Base-by-base conservation (phyloP, 2,888 invertebrate genomes). In the Lypha dubia region DNA sequence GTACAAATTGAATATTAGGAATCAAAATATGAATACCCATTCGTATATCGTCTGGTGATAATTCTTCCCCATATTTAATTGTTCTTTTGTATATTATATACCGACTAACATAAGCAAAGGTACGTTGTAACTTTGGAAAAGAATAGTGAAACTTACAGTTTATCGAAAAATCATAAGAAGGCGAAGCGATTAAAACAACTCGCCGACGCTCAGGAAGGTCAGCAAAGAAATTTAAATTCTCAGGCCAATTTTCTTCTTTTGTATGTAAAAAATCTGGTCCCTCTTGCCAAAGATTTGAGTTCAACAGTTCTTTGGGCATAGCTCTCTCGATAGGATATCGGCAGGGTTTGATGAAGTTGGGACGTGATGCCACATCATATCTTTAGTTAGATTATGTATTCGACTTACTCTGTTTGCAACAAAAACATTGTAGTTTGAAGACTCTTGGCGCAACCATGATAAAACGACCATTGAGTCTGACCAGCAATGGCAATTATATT, bases 281-380 rank as follows among this genome's bases (percentile, higher is more conserved):
- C 20, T 67, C 11, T 17, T 76, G 60, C 65, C 63, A 76, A n/a
- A 79, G 11, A 13, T 67, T 73, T 5, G 73, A 77, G 13, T 62
- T 32, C 3, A 79, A 28, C 20, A 85, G 49, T 17, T 83, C 75
- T 22, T 65, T n/a, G 4, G 76, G 75, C 3, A 67, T 17, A 41
- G 68, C 51, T 7, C 83, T 35, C 83, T 41, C 11, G 79, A 76
- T n/a, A 73, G 74, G 56, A 77, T 70, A 63, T 28, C 80, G 3
- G 68, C 44, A 17, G 85, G 53, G 41, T 71, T 84, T 49, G 67
- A 20, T 20, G 24, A 9, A 32, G 77, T 71, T 22, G 79, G 83
- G 6, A 85, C 53, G 32, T 85, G 70, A 79, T 71, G 74, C 75
- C 79, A 83, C 3, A n/a, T 6, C 65, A 84, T 84, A n/a, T 71